Evolutionary conservation across 2,113 vertebrate genomes (phyloP).

Genomic region (pig (Sus scrofa)): T2T-Sscrofa CM000830.6:74210501-74211000

Average conservation of each 20-base stretch:
- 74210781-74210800: not conserved
- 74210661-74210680: not conserved
- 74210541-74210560: not conserved
- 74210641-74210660: not conserved
- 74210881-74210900: not conserved
- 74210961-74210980: not conserved
- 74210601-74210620: not conserved
- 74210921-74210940: not conserved
- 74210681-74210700: too few species aligned
- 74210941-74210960: not conserved
- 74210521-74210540: not conserved
- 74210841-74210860: not conserved
- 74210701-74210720: too few species aligned
- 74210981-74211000: too few species aligned
- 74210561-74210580: not conserved
- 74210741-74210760: not conserved
- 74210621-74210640: not conserved
- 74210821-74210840: not conserved
- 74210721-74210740: not conserved
- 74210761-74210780: not conserved
- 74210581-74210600: not conserved
- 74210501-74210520: not conserved
- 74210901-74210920: not conserved
- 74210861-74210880: not conserved
- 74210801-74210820: not conserved